A percentile compares a stretch with the other conserved stretches of the same genome.
phyloP scores from a whole-genome alignment of 2,888 invertebrate genomes.

The Drosophila leonis region DNA sequence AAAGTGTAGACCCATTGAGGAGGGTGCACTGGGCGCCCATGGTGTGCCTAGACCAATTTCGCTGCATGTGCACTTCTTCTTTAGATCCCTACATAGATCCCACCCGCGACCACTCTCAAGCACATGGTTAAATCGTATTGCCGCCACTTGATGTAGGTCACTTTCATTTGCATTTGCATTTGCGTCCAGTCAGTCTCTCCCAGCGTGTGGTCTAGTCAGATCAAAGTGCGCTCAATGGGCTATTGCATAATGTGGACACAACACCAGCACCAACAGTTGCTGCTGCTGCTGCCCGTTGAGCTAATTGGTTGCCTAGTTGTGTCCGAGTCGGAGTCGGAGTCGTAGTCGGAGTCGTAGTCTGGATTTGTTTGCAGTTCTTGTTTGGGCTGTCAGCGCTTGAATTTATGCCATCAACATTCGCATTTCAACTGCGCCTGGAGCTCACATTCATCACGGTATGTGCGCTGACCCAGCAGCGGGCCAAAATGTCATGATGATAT shows the following conservation, averaged over 20 bases:
- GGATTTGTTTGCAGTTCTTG: constrained; percentile 33
- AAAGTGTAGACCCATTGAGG: constrained; percentile 11
- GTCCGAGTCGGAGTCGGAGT: constrained; percentile 19
- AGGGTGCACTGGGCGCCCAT: constrained; percentile 37
- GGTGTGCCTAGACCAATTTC: constrained; percentile 47
- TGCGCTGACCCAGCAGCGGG: constrained; percentile 10
- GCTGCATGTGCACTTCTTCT: constrained; percentile 39
- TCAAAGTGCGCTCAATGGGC: constrained; percentile 63
- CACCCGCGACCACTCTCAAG: constrained; percentile 16
- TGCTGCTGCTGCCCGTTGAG: constrained; percentile 48
- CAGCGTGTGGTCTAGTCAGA: constrained; percentile 69
- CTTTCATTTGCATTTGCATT: constrained; percentile 62
- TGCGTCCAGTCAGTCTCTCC: constrained; percentile 14
- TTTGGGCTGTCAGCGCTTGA: constrained; percentile 59
- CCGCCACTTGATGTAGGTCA: constrained; percentile 79
- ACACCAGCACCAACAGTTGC: constrained; percentile 37
- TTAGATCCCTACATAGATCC: constrained; percentile 25
- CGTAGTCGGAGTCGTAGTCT: constrained; percentile 27
- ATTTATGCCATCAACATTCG: constrained; percentile 63
- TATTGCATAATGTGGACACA: constrained; percentile 77
- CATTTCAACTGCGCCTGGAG: constrained; percentile 68
- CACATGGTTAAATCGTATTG: constrained; percentile 40
- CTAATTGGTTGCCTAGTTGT: constrained; percentile 50
- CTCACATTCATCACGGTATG: constrained; percentile 71
- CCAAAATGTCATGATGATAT: constrained; percentile 66